Evolutionary conservation across 1,140 invertebrate genomes (phyloP).

Genomic region (Bombyx mandarina): DNA sequence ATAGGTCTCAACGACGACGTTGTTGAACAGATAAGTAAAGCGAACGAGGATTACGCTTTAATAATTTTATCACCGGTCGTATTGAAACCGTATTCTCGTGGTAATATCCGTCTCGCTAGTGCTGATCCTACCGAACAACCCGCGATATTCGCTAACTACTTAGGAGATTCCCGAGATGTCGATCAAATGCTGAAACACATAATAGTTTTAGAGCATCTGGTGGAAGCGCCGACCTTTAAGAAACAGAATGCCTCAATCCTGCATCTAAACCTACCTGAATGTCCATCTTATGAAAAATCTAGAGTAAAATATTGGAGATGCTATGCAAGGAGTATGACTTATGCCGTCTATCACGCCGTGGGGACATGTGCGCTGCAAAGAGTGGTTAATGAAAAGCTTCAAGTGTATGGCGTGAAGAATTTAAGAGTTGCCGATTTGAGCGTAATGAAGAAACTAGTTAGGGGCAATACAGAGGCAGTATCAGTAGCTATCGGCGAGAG

Average conservation of each 20-base stretch:
- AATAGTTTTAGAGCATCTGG: conserved; percentile 67
- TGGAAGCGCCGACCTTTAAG: conserved; percentile 70
- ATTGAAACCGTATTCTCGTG: conserved; percentile 78
- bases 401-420: conserved; percentile 48
- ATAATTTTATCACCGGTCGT: conserved; percentile 70
- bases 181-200: conserved; percentile 73
- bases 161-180: conserved; percentile 74
- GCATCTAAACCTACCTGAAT: conserved; percentile 18
- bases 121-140: conserved; percentile 81
- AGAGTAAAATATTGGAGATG: conserved; percentile 54
- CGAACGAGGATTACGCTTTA: conserved; percentile 42
- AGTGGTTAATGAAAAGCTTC: conserved; percentile 32
- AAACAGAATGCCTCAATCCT: conserved; percentile 23
- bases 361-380: conserved; percentile 33
- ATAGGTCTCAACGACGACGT: conserved; percentile 44
- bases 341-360: conserved; percentile 65
- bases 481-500: conserved; percentile 69
- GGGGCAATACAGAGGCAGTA: conserved; percentile 49
- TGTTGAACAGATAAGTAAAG: conserved; percentile 34
- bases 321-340: conserved; percentile 54
- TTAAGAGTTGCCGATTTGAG: conserved; percentile 64
- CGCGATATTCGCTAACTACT: conserved; percentile 84
- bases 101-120: conserved; percentile 75
- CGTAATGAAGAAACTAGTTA: conserved; percentile 46
- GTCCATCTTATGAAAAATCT: conserved; percentile 11